Evolutionary conservation across 1,140 invertebrate genomes (phyloP).

Genomic region (Mizuhopecten yessoensis): DNA sequence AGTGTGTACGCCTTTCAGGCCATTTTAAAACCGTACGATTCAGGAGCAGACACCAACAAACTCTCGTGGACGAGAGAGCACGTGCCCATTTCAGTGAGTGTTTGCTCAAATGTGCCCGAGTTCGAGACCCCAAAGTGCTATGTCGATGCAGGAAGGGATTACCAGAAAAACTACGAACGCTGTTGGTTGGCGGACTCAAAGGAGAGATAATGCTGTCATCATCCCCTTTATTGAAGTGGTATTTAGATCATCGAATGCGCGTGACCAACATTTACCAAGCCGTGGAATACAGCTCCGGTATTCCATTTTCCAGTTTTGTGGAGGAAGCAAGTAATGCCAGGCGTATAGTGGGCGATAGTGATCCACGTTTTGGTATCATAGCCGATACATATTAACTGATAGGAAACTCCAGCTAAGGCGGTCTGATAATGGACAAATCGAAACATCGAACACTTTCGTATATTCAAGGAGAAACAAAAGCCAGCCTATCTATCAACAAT

Average conservation of each 20-base stretch:
- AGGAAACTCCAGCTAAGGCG: too few species aligned
- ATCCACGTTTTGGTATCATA: conserved; percentile 59
- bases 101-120: conserved; percentile 44
- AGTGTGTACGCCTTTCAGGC: conserved; percentile 44
- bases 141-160: conserved; percentile 49
- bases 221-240: conserved; percentile 67
- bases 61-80: conserved; percentile 38
- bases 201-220: conserved; percentile 62
- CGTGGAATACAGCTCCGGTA: conserved; percentile 61
- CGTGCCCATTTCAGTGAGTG: conserved; percentile 39
- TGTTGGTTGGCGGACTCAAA: conserved; percentile 62
- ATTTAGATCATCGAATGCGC: conserved; percentile 65
- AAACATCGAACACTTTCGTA: conserved; percentile 57
- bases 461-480: conserved; percentile 50
- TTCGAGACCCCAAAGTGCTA: neutral
- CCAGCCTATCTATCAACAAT: conserved; percentile 45
- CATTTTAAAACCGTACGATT: conserved; percentile 41
- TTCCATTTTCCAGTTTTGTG: conserved; percentile 62
- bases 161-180: conserved; percentile 51
- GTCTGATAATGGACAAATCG: conserved; percentile 59
- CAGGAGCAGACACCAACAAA: neutral
- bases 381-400: conserved; percentile 68
- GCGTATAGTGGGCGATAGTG: conserved; percentile 60
- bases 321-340: conserved; percentile 65
- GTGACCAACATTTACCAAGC: conserved; percentile 67